Evolutionary conservation across 64 coral and sea anemone species (phyloP), one percentile per base, ranked within the genome.

Genomic region (Platygyra sinensis): DNA sequence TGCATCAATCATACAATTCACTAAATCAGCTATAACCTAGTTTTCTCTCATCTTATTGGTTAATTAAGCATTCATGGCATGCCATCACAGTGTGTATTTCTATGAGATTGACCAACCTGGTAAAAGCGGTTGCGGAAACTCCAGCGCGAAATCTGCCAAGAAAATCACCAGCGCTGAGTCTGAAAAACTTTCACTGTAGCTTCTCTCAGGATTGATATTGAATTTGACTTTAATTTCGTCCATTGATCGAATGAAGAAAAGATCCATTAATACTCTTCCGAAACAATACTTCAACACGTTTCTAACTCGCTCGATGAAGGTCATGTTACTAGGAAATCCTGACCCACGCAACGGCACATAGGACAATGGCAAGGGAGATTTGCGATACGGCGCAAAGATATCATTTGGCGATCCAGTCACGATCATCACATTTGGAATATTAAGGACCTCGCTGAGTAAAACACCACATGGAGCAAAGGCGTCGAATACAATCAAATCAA

Each of bases 41-140:
- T 6, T 5, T 46, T 46, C 42, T 46, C 6, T 8, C 42, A 46
- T 46, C 42, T 46, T 3, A 46, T 46, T 46, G 42, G 42, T 46
- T 46, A 8, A 46, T 46, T 46, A 46, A 5, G 7, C 42, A 46
- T 46, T 46, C 42, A 6, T 46, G 0, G 42, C 42, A 46, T 46
- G 42, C 42, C 42, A 46, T 46, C 7, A 46, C 42, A 46, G 42
- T 6, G 42, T 46, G 7, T 46, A 46, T 46, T 46, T 46, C 42
- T 46, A 46, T 46, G 42, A 7, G 3, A 46, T 46, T 46, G 33
- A 24, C 22, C 49, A 17, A 95, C 94, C 78, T 57, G 94, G 94
- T 65, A 60, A n/a, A 42, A 95, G 74, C 9, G 93, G 93, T 22
- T 91, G 83, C 24, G 89, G 81, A 91, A 88, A 95, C 11, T 95